Evolutionary conservation across 2,888 invertebrate species (phyloP).

Genomic region (Drosophila mimica): DNA sequence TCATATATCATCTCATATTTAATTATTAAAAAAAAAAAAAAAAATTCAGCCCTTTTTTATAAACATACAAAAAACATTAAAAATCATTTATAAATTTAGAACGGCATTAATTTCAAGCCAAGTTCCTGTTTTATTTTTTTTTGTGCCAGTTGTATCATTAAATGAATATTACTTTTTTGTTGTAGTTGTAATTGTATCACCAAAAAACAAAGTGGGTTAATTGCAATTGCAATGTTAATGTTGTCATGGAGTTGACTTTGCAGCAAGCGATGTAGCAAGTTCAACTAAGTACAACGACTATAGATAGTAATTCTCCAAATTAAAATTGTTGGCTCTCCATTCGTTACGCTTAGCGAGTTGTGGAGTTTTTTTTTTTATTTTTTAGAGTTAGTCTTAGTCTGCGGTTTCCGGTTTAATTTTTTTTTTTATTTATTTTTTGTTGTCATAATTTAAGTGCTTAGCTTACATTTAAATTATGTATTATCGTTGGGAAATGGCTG

Average conservation of each 20-base stretch:
- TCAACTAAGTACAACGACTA: constrained; percentile 17
- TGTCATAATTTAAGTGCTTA: constrained; percentile 56
- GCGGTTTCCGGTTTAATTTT: constrained; percentile 67
- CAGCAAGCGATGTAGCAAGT: constrained; percentile 46
- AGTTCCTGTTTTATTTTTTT: constrained; percentile 16
- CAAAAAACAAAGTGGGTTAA: constrained; percentile 62
- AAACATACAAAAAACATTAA: background rate
- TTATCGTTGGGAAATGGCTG: constrained; percentile 29
- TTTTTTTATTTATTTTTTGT: constrained; percentile 21
- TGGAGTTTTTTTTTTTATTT: constrained; percentile 4
- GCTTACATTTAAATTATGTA: constrained; percentile 58
- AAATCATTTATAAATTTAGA: constrained; percentile 17
- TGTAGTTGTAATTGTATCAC: constrained; percentile 1
- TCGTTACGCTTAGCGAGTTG: constrained; percentile 70
- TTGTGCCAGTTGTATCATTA: constrained; percentile 4
- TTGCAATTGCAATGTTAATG: constrained; percentile 59
- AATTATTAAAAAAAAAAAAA: background rate
- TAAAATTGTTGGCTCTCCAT: constrained; percentile 54
- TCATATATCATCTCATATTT: background rate
- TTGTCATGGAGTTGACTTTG: constrained; percentile 42
- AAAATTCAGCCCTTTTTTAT: background rate
- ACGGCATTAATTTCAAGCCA: constrained; percentile 54
- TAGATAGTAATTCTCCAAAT: constrained; percentile 57
- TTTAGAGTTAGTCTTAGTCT: constrained; percentile 29
- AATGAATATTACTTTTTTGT: constrained; percentile 15